Base-by-base conservation (phyloP, 1,140 invertebrate genomes). In the Drosophila bocki region DNA sequence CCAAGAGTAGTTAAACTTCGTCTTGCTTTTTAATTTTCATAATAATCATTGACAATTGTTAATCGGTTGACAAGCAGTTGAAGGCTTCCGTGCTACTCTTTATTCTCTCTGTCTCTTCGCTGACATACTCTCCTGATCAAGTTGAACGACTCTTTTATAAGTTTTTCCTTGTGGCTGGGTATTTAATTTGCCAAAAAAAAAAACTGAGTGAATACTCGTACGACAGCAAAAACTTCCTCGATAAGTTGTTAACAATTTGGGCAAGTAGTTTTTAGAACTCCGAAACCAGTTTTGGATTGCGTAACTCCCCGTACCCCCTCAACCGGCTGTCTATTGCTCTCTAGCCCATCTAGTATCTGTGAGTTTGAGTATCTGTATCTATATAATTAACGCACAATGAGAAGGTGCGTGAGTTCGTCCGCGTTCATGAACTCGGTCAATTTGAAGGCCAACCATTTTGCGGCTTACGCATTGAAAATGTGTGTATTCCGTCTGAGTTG, bases 321-420 rank as follows among this genome's bases (percentile, higher is more conserved):
- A 5, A 13, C 17, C 22, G 51, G 53, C 50, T 64, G 67, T 87
- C 57, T 70, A 61, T 74, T 29, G 70, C 53, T 88, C 56, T 80
- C 65, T 62, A 68, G 62, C 53, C 53, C 35, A 56, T 78, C 63
- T 83, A 29, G 26, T 29, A 77, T 74, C 61, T 64, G 75, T 64
- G 60, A 57, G 64, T 47, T 29, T 42, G 32, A 50, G 54, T 75
- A 71, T 77, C 48, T 68, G 33, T 78, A 81, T 75, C 62, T 47
- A 80, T 90, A 88, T 88, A 84, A 88, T 88, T 88, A 88, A 88
- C 84, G 84, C 85, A 90, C 85, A 88, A 88, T 88, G 85, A 84
- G 84, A 75, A 88, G 84, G 84, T 88, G 84, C 84, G 84, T 88
- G 69, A 35, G 64, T 47, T 51, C 47, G 53, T 47, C 37, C 17